Conservation (phyloP, 2,888 invertebrate genomes). For the Tanytarsus gracilentus region DNA sequence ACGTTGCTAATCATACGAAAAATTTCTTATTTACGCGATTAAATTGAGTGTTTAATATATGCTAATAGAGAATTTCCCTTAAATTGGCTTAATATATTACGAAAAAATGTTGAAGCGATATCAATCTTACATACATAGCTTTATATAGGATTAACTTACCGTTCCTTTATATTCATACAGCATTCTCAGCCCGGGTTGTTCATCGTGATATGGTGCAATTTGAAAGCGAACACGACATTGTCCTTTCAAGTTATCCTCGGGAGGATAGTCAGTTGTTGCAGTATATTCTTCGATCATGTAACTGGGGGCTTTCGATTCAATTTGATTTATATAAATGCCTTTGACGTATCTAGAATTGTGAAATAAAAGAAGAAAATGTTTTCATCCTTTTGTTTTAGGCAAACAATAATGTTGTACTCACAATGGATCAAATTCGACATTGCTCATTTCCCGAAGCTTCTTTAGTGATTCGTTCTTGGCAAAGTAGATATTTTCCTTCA, state of each 20-base stretch:
- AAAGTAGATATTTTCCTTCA: conserved; percentile 64
- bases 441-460: conserved; percentile 43
- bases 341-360: conserved; percentile 52
- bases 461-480: conserved; percentile 60
- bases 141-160: conserved; percentile 38
- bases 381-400: not conserved
- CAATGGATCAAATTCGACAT: conserved; percentile 53
- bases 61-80: too few relatives aligned
- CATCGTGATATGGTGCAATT: conserved; percentile 55
- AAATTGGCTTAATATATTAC: too few relatives aligned
- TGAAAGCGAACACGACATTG: conserved; percentile 55
- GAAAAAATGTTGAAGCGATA: not conserved
- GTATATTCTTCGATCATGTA: conserved; percentile 68
- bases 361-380: not conserved
- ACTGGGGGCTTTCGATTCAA: conserved; percentile 70
- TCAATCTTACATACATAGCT: not conserved
- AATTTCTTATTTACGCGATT: too few relatives aligned
- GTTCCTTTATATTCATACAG: conserved; percentile 54
- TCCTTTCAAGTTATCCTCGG: conserved; percentile 57
- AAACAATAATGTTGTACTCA: conserved; percentile 39
- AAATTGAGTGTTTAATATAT: too few relatives aligned
- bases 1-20: too few relatives aligned
- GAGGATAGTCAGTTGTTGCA: conserved; percentile 47
- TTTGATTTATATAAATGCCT: conserved; percentile 68
- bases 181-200: conserved; percentile 59